Evolutionary conservation across 2,797 vertebrate species (phyloP).

Genomic region (Galaxias olidus): DNA sequence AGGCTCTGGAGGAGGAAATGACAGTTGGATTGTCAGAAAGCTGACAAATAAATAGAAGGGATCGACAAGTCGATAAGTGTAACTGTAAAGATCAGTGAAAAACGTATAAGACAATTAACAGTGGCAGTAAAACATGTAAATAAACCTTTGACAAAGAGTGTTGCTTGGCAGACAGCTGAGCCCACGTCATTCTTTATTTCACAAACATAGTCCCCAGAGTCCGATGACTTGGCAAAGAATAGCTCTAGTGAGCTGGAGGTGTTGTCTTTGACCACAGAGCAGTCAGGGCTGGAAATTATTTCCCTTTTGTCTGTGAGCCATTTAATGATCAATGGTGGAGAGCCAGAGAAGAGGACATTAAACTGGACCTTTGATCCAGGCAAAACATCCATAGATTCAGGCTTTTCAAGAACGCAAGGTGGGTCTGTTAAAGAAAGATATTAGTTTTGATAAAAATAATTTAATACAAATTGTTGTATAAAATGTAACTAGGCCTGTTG

Average conservation of each 20-base stretch:
- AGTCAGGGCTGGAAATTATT: constrained; percentile 82
- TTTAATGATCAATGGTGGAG: constrained; percentile 87
- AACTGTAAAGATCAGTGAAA: background rate
- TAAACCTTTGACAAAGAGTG: constrained; percentile 96
- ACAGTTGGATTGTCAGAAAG: background rate
- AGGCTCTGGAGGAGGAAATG: constrained; percentile 78
- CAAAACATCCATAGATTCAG: constrained; percentile 87
- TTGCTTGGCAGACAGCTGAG: constrained; percentile 82
- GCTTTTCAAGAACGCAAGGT: constrained; percentile 89
- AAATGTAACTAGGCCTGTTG: background rate
- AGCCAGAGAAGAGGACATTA: constrained; percentile 86
- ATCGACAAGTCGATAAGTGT: background rate
- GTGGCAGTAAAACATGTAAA: too few species aligned
- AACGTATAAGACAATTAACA: constrained; percentile 26
- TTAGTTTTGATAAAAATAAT: too few species aligned
- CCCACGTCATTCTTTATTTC: constrained; percentile 95
- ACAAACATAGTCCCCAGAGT: constrained; percentile 91
- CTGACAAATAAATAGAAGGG: background rate
- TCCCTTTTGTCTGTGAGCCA: constrained; percentile 97
- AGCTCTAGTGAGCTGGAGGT: constrained; percentile 88
- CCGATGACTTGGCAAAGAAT: constrained; percentile 86
- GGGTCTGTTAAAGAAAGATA: constrained; percentile 80
- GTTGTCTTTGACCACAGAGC: constrained; percentile 88
- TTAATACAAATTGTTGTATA: too few species aligned
- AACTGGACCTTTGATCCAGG: constrained; percentile 91